Evolutionary conservation across 2,888 invertebrate genomes (phyloP).

Genomic region (Caenorhabditis angaria): DNA sequence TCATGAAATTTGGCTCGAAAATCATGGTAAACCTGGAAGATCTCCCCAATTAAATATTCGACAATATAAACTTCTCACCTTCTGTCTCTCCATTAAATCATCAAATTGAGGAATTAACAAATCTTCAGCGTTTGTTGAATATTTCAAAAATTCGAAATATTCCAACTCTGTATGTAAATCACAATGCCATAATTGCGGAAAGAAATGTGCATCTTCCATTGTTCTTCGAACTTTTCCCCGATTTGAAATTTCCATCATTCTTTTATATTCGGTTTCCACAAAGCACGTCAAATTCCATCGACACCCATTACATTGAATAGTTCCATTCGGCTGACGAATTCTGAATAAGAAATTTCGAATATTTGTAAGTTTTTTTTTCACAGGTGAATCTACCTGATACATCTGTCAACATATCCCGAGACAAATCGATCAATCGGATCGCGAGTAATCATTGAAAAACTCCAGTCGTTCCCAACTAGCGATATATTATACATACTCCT

Average conservation of each 20-base stretch:
- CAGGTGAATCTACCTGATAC: slow-evolving; percentile 46
- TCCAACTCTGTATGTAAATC: slow-evolving; percentile 30
- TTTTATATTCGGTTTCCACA: slow-evolving; percentile 51
- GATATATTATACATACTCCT: slow-evolving; percentile 32
- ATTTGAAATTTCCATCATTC: slow-evolving; percentile 41
- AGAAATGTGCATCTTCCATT: slow-evolving; percentile 59
- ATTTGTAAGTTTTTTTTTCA: slow-evolving; percentile 13
- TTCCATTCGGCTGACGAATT: background rate
- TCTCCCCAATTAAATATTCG: too few species aligned
- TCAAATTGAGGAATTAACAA: slow-evolving; percentile 28
- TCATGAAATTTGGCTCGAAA: too few species aligned
- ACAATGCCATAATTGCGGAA: slow-evolving; percentile 60
- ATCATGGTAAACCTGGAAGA: too few species aligned
- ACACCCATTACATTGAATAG: slow-evolving; percentile 57
- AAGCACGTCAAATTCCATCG: slow-evolving; percentile 62
- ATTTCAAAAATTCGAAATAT: slow-evolving; percentile 37
- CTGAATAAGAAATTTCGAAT: too few species aligned
- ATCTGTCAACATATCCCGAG: slow-evolving; percentile 61
- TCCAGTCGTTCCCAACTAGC: slow-evolving; percentile 24
- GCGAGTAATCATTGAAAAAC: slow-evolving; percentile 50
- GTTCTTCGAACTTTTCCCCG: slow-evolving; percentile 27
- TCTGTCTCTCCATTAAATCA: slow-evolving; percentile 26
- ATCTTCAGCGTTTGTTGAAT: slow-evolving; percentile 36
- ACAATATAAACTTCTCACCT: too few species aligned
- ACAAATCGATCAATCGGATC: slow-evolving; percentile 61